Evolutionary conservation across 2,888 invertebrate species (phyloP).

Genomic region (Sphaeridia pumilis): DNA sequence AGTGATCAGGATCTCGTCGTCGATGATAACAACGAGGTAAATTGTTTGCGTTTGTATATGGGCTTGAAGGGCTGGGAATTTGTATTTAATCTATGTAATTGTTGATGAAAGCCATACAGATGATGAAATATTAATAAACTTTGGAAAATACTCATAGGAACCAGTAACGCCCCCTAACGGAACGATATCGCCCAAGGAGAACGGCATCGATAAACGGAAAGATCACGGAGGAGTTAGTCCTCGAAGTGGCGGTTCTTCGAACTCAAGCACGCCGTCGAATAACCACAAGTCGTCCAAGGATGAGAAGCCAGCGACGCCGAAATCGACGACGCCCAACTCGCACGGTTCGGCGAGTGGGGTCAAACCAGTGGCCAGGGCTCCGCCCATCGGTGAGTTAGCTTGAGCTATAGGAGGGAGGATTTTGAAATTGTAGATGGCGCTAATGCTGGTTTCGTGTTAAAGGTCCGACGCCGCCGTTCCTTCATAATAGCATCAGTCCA

Average conservation of each 20-base stretch:
- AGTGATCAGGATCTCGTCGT: slow-evolving; percentile 91
- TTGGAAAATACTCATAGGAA: slow-evolving; percentile 45
- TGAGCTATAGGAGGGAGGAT: too few relatives aligned
- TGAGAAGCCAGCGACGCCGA: slow-evolving; percentile 82
- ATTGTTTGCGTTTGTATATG: too few relatives aligned
- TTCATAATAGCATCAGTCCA: slow-evolving; percentile 54
- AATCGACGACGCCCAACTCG: slow-evolving; percentile 75
- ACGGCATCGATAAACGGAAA: slow-evolving; percentile 71
- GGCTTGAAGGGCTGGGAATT: too few relatives aligned
- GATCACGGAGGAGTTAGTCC: slow-evolving; percentile 54
- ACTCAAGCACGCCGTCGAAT: slow-evolving; percentile 80
- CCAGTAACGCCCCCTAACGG: slow-evolving; percentile 74
- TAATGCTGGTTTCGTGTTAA: slow-evolving; percentile 7
- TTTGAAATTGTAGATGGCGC: slow-evolving; percentile 3
- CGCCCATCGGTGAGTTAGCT: slow-evolving; percentile 40
- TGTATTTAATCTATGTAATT: background rate
- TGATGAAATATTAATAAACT: background rate
- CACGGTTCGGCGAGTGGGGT: slow-evolving; percentile 39
- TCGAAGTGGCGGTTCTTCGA: slow-evolving; percentile 75
- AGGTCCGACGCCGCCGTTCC: slow-evolving; percentile 37
- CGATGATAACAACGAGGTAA: slow-evolving; percentile 84
- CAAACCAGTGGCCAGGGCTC: slow-evolving; percentile 46
- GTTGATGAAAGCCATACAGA: too few relatives aligned
- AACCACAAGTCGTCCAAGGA: slow-evolving; percentile 75
- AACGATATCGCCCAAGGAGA: slow-evolving; percentile 78